Conservation (phyloP, 1,140 invertebrate genomes). For the Neodiprion lecontei region DNA sequence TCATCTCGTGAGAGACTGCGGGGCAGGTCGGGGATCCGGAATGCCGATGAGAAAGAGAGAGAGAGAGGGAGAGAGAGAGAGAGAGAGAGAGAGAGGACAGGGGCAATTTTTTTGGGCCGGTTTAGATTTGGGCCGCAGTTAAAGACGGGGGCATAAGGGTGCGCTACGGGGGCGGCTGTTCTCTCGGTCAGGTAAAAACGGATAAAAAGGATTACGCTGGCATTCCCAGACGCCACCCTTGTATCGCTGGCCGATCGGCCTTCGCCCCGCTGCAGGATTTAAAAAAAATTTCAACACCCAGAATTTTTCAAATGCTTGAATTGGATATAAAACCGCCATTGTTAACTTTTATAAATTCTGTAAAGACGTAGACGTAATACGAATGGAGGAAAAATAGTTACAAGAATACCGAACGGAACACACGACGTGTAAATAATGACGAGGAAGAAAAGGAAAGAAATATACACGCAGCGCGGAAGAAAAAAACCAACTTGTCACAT, state of each 20-base stretch:
- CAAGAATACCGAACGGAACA: not conserved
- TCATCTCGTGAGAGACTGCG: not conserved
- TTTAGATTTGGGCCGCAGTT: slow-evolving; percentile 14
- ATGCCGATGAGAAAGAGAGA: slow-evolving; percentile 31
- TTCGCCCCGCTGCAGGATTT: too few relatives aligned
- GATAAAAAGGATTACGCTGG: slow-evolving; percentile 11
- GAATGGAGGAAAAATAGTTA: not conserved
- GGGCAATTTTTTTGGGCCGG: slow-evolving; percentile 24
- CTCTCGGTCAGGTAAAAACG: slow-evolving; percentile 21
- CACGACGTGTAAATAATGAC: not conserved
- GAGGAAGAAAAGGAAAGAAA: not conserved
- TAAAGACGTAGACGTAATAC: not conserved
- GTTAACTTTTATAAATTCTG: too few relatives aligned
- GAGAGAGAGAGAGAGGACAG: slow-evolving; percentile 25
- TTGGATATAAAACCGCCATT: slow-evolving; percentile 1
- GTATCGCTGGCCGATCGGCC: not conserved
- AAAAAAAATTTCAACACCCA: slow-evolving; percentile 4
- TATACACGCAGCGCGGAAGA: too few relatives aligned
- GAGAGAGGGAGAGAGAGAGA: slow-evolving; percentile 33
- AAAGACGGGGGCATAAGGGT: slow-evolving; percentile 27
- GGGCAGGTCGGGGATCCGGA: not conserved
- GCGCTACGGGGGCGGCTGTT: slow-evolving; percentile 14
- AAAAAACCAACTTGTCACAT: not conserved
- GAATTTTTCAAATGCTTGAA: slow-evolving; percentile 6
- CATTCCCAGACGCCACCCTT: slow-evolving; percentile 15